phyloP scores from a whole-genome alignment of 2,888 invertebrate genomes.

The Calephelis perditalis region DNA sequence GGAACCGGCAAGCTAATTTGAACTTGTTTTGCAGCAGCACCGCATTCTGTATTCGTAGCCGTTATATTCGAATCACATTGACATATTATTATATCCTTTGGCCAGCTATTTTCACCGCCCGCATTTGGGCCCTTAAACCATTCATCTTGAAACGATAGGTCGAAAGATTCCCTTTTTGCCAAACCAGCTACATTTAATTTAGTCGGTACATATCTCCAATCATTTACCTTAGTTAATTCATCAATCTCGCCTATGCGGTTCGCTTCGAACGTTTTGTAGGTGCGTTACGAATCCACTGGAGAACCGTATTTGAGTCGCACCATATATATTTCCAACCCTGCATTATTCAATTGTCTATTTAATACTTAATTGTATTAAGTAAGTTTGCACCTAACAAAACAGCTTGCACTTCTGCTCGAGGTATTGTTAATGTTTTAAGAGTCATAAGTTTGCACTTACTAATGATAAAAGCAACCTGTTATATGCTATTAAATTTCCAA shows the following conservation, averaged over 20 bases:
- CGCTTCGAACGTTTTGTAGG: too few relatives aligned
- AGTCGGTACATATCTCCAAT: not conserved
- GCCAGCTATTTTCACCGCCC: not conserved
- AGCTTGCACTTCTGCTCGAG: not conserved
- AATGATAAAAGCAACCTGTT: not conserved
- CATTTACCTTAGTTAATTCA: not conserved
- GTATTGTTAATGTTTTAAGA: not conserved
- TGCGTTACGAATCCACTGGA: too few relatives aligned
- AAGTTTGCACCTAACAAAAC: not conserved
- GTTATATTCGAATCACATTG: too few relatives aligned
- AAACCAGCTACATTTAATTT: not conserved
- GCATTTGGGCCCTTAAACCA: not conserved
- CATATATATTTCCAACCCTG: not conserved
- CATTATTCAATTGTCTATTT: not conserved
- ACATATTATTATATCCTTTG: not conserved
- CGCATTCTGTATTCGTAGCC: too few relatives aligned
- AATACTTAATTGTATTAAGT: not conserved
- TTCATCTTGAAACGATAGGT: not conserved
- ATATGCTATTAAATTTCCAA: slow-evolving; percentile 4
- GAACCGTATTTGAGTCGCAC: too few relatives aligned
- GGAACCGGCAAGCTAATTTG: too few relatives aligned
- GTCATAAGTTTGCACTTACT: too few relatives aligned
- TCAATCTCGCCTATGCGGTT: not conserved
- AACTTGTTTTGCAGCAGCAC: too few relatives aligned
- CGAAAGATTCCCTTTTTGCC: not conserved